These are phyloP conservation scores for Pogona vitticeps DNA, from an alignment of 2,113 vertebrate species.

Conservation along the genomic window DNA sequence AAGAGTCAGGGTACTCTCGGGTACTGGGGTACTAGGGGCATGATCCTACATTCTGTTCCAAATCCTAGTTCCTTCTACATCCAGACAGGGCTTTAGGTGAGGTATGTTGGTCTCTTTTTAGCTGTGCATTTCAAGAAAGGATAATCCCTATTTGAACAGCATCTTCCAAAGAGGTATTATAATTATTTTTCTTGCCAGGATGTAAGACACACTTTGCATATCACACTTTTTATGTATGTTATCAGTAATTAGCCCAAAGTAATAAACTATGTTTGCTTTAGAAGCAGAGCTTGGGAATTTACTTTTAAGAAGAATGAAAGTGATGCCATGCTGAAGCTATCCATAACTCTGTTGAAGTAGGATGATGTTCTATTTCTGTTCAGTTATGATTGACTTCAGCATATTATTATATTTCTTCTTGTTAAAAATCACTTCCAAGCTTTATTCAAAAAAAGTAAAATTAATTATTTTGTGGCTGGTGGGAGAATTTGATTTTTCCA, in stretches of 20 bases:
- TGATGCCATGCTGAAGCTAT: too few species aligned
- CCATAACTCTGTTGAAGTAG: too few species aligned
- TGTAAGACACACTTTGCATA: background rate
- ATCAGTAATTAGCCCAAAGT: background rate
- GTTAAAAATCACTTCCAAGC: too few species aligned
- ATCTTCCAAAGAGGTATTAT: background rate
- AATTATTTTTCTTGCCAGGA: background rate
- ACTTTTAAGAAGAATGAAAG: too few species aligned
- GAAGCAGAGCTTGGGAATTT: background rate
- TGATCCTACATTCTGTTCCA: background rate
- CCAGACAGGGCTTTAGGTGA: background rate
- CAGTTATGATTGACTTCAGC: too few species aligned
- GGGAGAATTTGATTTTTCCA: constrained; percentile 5
- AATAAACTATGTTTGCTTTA: background rate
- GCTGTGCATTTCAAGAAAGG: background rate
- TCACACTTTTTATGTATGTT: background rate
- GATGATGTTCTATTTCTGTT: too few species aligned
- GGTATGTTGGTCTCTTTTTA: background rate
- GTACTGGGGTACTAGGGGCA: too few species aligned
- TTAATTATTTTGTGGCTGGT: too few species aligned
- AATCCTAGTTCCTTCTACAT: background rate
- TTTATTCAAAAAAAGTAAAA: too few species aligned
- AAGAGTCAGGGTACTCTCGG: too few species aligned
- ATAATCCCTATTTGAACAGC: background rate
- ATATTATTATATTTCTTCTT: too few species aligned